Evolutionary conservation across 2,797 vertebrate genomes (phyloP), one percentile per base, ranked within the genome.

Genomic region (Enoplosus armatus): DNA sequence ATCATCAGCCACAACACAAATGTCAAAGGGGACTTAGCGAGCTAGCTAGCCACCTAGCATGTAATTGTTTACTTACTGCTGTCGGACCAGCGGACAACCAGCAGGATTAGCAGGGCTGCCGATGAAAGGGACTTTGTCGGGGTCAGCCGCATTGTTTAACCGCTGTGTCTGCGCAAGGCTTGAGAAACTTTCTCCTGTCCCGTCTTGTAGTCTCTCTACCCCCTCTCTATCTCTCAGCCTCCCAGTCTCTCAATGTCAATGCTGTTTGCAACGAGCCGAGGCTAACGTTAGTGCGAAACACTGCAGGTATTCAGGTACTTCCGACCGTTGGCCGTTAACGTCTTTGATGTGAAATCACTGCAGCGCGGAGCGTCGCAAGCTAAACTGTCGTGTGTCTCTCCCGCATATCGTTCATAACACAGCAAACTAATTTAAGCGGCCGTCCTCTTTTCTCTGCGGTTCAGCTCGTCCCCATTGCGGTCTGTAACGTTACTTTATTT

Each of bases 11-110:
- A 54, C 55, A 70, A 62, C 63, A 84, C 64, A 70, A 61, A 89
- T 69, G 81, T 91, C 75, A 92, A 56, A 61, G 55, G 63, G 60
- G 81, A 66, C 29, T 85, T 69, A 81, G 79, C 88, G n/a, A 26
- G 81, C 79, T 88, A 90, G 88, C 84, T 90, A 91, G 86, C 87
- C 82, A 27, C 72, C 56, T 89, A 92, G 89, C 92, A 90, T 80
- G 75, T 31, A 14, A 87, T 6, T 86, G 88, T 92, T 89, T 91
- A 96, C 96, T 96, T 87, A 96, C 96, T 81, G 90, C 90, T 77
- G 66, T 91, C 59, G 79, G 93, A 93, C 81, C 90, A 91, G 86
- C 84, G 87, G 82, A 82, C 88, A 0, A 80, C 63, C 85, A 95
- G 91, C 84, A 95, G 86, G 66, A 94, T 67, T 62, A 96, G 90